Evolutionary conservation across 2,113 vertebrate genomes (phyloP), one percentile per base, ranked within the genome.

Genomic region (Anser cygnoides): DNA sequence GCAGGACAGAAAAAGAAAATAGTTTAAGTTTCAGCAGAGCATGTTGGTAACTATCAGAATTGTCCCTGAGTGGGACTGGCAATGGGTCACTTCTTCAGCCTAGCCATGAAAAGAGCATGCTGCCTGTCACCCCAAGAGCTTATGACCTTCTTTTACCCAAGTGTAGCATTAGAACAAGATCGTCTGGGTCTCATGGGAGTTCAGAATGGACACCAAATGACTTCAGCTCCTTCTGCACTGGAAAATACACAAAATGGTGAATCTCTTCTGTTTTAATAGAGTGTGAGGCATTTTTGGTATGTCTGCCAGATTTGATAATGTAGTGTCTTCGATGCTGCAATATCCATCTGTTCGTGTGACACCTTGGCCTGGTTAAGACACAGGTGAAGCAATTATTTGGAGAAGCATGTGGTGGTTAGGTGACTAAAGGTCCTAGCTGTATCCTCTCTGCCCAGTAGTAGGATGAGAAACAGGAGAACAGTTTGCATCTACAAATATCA

Each of bases 161-260:
- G 89, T 92, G 90, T 87, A 78, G 96, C 97, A 4, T 89, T 96
- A 8, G 96, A 98, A 84, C 97, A 97, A 68, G 96, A 94, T 89
- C 95, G 93, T 72, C 78, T 1, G 70, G 58, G 20, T 74, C 65
- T 13, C 94, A 58, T 6, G 77, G 77, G 43, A 84, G 55, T 57
- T 67, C 96, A 68, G 95, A 97, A 70, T 91, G 87, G 80, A 90
- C 84, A 59, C 90, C 90, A 39, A 97, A 97, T 82, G 84, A 80
- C 6, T 92, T 97, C n/a, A 68, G 12, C 37, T 49, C 61, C 16
- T n/a, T 70, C 41, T 78, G 71, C 57, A 33, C 28, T 46, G 6
- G 35, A 89, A 92, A 75, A 89, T 63, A 68, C 88, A 92, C 35
- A 28, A 85, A 90, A 59, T 17, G 28, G 29, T 49, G 23, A 15